Evolutionary conservation across 2,113 vertebrate genomes (phyloP).

Genomic region (Siniperca knerii): DNA sequence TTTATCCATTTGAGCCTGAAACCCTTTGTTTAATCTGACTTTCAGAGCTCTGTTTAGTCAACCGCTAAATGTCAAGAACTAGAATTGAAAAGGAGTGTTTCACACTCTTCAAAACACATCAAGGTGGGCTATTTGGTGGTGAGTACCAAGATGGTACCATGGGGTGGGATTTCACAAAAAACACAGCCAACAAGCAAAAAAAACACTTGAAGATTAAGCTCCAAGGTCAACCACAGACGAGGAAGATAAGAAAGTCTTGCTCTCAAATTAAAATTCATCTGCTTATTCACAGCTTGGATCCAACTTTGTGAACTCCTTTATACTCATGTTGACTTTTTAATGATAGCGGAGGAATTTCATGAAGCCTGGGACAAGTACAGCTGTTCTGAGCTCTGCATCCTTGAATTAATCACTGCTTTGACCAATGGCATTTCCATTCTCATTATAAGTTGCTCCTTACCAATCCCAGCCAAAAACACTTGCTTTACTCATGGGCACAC

Average conservation of each 20-base stretch:
- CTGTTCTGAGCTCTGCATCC: slow-evolving; percentile 26
- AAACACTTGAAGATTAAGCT: slow-evolving; percentile 8
- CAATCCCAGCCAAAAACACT: background rate
- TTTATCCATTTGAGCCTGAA: slow-evolving; percentile 46
- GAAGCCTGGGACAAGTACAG: slow-evolving; percentile 31
- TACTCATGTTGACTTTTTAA: slow-evolving; percentile 12
- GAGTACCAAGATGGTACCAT: slow-evolving; percentile 20
- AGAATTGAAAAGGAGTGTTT: slow-evolving; percentile 44
- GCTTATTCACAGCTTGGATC: slow-evolving; percentile 7
- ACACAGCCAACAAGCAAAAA: slow-evolving; percentile 27
- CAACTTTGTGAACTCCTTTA: slow-evolving; percentile 10
- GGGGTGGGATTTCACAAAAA: background rate
- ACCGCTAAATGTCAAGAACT: slow-evolving; percentile 55
- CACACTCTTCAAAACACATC: slow-evolving; percentile 22
- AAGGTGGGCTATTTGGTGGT: slow-evolving; percentile 6
- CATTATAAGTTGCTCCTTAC: slow-evolving; percentile 2
- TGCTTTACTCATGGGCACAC: slow-evolving; percentile 18
- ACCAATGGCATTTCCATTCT: slow-evolving; percentile 21
- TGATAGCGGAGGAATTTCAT: slow-evolving; percentile 11
- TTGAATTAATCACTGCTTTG: slow-evolving; percentile 25
- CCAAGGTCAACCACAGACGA: slow-evolving; percentile 18
- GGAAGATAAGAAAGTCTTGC: background rate
- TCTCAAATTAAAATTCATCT: slow-evolving; percentile 3
- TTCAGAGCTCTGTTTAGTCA: slow-evolving; percentile 43
- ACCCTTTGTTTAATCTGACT: slow-evolving; percentile 49